Evolutionary conservation across 2,113 vertebrate genomes (phyloP).

Genomic region (Carassius auratus): DNA sequence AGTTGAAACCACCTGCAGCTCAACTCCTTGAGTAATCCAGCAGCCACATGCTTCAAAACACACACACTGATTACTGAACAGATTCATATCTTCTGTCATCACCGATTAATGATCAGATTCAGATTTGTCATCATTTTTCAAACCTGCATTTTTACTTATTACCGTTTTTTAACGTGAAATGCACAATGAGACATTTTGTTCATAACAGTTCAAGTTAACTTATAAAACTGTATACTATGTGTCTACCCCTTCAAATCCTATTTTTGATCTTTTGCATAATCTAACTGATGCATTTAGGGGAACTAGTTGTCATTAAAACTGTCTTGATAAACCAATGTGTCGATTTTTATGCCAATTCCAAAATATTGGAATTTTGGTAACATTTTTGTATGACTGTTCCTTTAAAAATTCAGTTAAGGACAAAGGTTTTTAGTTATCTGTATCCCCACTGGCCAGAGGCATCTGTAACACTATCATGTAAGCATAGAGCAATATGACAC

Average conservation of each 20-base stretch:
- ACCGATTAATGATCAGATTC: not conserved
- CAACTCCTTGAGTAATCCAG: not conserved
- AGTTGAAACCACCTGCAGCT: conserved; percentile 13
- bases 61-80: not conserved
- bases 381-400: not conserved
- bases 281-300: too few relatives aligned
- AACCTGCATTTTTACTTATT: too few relatives aligned
- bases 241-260: too few relatives aligned
- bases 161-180: not conserved
- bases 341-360: too few relatives aligned
- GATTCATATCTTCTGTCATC: not conserved
- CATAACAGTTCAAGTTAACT: too few relatives aligned
- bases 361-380: not conserved
- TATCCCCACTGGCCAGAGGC: conserved; percentile 11
- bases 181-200: not conserved
- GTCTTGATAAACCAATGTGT: too few relatives aligned
- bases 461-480: not conserved
- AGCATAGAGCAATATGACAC: conserved; percentile 11
- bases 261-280: too few relatives aligned
- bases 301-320: too few relatives aligned
- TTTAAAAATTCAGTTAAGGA: conserved; percentile 25
- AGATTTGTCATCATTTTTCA: not conserved
- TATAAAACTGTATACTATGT: too few relatives aligned
- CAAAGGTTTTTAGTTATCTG: conserved; percentile 30
- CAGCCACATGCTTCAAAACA: not conserved